Evolutionary conservation across 2,113 vertebrate genomes (phyloP).

Genomic region (Morone chrysops): DNA sequence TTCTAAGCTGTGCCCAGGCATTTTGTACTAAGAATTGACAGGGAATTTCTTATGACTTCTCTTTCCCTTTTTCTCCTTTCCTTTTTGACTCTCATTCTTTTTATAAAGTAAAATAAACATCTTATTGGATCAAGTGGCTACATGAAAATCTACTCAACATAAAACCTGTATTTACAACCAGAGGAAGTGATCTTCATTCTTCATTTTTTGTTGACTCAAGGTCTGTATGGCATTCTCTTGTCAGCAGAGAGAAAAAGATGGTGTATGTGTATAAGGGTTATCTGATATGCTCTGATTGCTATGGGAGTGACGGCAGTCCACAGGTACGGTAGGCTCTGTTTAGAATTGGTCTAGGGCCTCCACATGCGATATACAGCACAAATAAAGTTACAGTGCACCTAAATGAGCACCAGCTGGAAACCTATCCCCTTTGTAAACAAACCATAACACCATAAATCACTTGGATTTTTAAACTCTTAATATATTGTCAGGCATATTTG

Average conservation of each 20-base stretch:
- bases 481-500: neutral
- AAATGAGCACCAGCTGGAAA: conserved; percentile 25
- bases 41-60: neutral
- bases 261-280: conserved; percentile 20
- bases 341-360: neutral
- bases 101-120: neutral
- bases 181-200: neutral
- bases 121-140: neutral
- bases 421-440: neutral
- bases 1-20: neutral
- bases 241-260: conserved; percentile 13
- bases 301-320: neutral
- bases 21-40: conserved; percentile 7
- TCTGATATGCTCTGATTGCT: conserved; percentile 61
- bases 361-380: neutral
- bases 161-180: neutral
- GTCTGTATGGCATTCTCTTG: conserved; percentile 30
- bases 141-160: neutral
- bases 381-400: conserved; percentile 8
- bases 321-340: conserved; percentile 7
- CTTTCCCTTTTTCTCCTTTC: neutral
- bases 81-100: neutral
- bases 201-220: conserved; percentile 29
- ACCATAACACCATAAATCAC: neutral
- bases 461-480: too few relatives aligned